These are phyloP conservation scores for Hyposmocoma kahamanoa DNA, from an alignment of 1,140 invertebrate genomes.

Conservation along the genomic window DNA sequence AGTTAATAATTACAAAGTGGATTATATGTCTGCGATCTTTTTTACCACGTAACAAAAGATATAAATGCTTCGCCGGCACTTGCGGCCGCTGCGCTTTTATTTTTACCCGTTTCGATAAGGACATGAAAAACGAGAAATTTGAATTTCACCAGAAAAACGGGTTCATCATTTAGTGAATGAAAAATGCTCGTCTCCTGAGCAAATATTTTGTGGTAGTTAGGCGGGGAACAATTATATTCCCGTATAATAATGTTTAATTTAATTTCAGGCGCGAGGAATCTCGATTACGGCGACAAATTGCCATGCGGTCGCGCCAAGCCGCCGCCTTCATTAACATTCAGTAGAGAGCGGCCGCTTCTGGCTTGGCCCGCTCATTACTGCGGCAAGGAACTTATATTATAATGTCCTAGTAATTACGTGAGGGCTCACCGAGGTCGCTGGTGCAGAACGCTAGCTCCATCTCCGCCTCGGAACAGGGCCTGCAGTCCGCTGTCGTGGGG, in stretches of 20 bases:
- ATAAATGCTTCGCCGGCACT: slow-evolving; percentile 20
- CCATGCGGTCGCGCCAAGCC: slow-evolving; percentile 31
- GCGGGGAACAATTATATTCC: slow-evolving; percentile 30
- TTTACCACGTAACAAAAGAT: no score
- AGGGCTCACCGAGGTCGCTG: slow-evolving; percentile 82
- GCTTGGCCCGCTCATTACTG: slow-evolving; percentile 39
- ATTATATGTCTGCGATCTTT: no score
- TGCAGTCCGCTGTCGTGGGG: slow-evolving; percentile 80
- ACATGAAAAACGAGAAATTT: slow-evolving; percentile 2
- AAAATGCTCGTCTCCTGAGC: slow-evolving; percentile 7
- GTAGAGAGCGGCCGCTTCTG: slow-evolving; percentile 13
- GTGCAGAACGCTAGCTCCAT: slow-evolving; percentile 85
- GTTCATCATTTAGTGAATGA: neutral
- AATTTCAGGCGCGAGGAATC: slow-evolving; percentile 47
- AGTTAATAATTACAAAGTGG: no score
- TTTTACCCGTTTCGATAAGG: slow-evolving; percentile 12
- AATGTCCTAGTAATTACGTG: neutral
- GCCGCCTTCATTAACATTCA: slow-evolving; percentile 40
- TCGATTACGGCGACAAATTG: slow-evolving; percentile 57
- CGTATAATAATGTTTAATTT: slow-evolving; percentile 43
- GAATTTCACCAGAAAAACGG: slow-evolving; percentile 2
- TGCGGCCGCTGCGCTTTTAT: slow-evolving; percentile 10
- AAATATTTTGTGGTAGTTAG: slow-evolving; percentile 17
- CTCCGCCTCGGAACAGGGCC: slow-evolving; percentile 84
- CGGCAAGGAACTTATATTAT: slow-evolving; percentile 6